phyloP scores from a whole-genome alignment of 2,797 vertebrate species.

The Sebastes matsubarae region DNA sequence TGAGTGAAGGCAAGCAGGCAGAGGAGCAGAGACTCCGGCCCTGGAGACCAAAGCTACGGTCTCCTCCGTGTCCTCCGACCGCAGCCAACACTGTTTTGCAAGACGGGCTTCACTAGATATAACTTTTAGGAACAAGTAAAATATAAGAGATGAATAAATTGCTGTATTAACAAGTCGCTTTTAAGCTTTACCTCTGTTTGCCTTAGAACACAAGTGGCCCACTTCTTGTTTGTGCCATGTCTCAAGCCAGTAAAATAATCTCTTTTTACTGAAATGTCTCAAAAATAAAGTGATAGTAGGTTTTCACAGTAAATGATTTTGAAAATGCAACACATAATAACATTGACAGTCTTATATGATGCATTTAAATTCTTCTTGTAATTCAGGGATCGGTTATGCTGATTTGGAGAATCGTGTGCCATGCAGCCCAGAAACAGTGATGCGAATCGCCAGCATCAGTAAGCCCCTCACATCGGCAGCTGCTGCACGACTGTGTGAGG shows the following conservation, averaged over 20 bases:
- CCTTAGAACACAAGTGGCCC: background rate
- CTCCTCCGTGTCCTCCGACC: no score
- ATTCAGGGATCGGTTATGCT: conserved; percentile 91
- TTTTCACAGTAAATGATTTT: background rate
- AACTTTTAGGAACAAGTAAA: background rate
- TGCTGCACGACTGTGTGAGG: conserved; percentile 91
- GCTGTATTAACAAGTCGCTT: background rate
- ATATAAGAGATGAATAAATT: background rate
- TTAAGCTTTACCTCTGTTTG: background rate
- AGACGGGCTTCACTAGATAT: no score
- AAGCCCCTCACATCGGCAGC: conserved; percentile 94
- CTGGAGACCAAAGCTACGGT: no score
- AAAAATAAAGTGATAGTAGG: background rate
- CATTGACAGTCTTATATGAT: background rate
- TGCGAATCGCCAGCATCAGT: conserved; percentile 98
- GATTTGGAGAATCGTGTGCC: conserved; percentile 94
- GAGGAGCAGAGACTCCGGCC: no score
- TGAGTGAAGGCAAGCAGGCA: no score
- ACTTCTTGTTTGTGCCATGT: background rate
- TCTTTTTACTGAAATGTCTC: background rate
- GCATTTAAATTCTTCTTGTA: background rate
- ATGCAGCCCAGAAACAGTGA: conserved; percentile 89
- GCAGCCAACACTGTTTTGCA: no score
- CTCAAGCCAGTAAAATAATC: background rate
- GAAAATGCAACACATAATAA: background rate